Evolutionary conservation across 1,140 invertebrate genomes (phyloP).

Genomic region (Kradibia gibbosae): DNA sequence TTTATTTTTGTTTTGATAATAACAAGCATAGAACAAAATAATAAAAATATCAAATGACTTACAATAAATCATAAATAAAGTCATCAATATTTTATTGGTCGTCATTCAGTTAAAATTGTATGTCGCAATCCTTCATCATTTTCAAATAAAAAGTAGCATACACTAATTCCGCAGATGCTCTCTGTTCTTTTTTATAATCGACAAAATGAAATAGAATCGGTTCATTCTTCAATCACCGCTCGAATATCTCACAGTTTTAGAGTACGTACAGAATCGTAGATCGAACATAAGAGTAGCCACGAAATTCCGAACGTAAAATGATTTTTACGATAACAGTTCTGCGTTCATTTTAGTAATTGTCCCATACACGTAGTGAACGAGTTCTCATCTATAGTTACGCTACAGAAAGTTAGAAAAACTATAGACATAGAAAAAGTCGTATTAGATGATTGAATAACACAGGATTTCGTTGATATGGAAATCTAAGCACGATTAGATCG

Average conservation of each 20-base stretch:
- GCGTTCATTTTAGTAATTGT: conserved; percentile 17
- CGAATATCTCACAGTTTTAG: conserved; percentile 19
- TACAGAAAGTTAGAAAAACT: background rate
- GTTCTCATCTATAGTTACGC: background rate
- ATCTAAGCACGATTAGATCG: conserved; percentile 12
- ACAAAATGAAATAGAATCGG: conserved; percentile 46
- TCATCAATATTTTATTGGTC: conserved; percentile 42
- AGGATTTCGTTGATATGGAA: background rate
- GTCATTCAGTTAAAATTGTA: conserved; percentile 45
- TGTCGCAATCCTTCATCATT: conserved; percentile 36
- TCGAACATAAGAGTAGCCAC: conserved; percentile 37
- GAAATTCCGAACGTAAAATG: conserved; percentile 49
- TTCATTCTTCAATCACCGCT: conserved; percentile 43
- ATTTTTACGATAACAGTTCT: conserved; percentile 48
- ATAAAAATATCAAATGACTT: conserved; percentile 24
- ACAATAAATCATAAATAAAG: conserved; percentile 43
- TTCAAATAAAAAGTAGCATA: conserved; percentile 31
- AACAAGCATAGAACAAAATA: conserved; percentile 19
- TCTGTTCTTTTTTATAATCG: conserved; percentile 33
- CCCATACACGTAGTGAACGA: conserved; percentile 2
- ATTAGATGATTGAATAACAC: conserved; percentile 38
- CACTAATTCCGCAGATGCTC: background rate
- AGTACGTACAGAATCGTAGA: conserved; percentile 30
- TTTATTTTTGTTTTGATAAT: conserved; percentile 37
- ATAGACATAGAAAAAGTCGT: conserved; percentile 21